A percentile compares a stretch with the other conserved stretches of the same genome.
Conservation (phyloP, 2,113 vertebrate species). For the Psittacula cyanocephala region DNA sequence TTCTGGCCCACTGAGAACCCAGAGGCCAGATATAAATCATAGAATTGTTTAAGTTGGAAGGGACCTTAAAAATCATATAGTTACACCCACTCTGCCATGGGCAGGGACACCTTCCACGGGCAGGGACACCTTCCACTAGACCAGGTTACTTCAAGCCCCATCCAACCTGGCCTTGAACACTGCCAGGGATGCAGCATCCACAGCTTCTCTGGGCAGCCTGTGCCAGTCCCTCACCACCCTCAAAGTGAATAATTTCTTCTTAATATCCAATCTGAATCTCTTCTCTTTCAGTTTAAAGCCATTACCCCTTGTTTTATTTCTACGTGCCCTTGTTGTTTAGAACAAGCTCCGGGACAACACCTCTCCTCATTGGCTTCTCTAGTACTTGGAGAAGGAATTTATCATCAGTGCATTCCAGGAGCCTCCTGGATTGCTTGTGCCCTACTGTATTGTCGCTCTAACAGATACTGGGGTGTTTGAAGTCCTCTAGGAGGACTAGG, state of each 20-base stretch:
- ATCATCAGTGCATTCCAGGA: not conserved
- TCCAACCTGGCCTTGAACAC: not conserved
- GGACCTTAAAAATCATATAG: not conserved
- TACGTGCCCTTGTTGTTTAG: not conserved
- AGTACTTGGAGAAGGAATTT: not conserved
- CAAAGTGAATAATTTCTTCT: not conserved
- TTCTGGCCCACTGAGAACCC: not conserved
- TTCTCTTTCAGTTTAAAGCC: not conserved
- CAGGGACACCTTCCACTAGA: not conserved
- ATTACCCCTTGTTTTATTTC: not conserved
- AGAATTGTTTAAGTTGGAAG: not conserved
- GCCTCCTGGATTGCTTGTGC: not conserved
- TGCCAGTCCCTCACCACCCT: not conserved
- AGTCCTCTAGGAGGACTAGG: not conserved
- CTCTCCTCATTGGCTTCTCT: not conserved
- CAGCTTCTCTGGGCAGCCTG: not conserved
- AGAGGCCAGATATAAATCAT: not conserved
- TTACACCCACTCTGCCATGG: not conserved
- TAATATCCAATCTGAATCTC: not conserved
- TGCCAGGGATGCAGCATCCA: not conserved
- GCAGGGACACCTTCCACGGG: not conserved
- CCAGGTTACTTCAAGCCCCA: not conserved
- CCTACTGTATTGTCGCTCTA: not conserved
- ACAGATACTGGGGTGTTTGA: not conserved
- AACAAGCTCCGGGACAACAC: not conserved